Base-by-base conservation (phyloP, 2,888 invertebrate species). In the Spialia ferax region DNA sequence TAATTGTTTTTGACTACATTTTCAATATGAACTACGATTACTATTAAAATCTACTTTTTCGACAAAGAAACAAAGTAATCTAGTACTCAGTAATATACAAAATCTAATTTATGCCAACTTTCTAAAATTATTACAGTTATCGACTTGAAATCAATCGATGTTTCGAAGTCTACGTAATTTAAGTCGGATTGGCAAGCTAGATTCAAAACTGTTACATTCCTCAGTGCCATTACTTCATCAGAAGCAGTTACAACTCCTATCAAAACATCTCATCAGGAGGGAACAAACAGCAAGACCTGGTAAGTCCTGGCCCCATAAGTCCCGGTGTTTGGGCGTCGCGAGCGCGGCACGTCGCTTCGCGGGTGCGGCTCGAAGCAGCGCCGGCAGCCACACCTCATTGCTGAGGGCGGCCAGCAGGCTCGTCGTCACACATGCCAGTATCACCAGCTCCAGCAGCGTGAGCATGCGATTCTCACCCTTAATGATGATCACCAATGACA, bases 301-400 rank as follows among this genome's bases (percentile, higher is more conserved):
- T 70, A 77, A 38, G 52, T 62, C 74, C 4, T 70, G 69, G 69
- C 73, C 50, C 64, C 76, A 73, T 75, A 73, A 5, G 74, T 66
- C 42, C 23, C 63, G 50, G 56, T n/a, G n/a, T n/a, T n/a, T n/a
- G n/a, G 60, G 63, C 20, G 57, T 7, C 57, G 66, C 29, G n/a
- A 52, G 26, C 65, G 79, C 26, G 59, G 79, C 71, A 81, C 82
- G 75, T 78, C 81, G 74, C 78, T 80, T 70, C 81, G 80, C 69
- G 85, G 79, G 68, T 83, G 85, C 74, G 88, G 88, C 81, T 88
- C 85, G 88, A 79, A 84, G 80, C 87, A 87, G 68, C 83, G 85
- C 72, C 87, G 88, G 77, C 87, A 86, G 68, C 90, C 89, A 84
- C 91, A 89, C 86, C 87, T 89, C 91, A 88, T 89, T 82, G 74